Base-by-base conservation (phyloP, 2,888 invertebrate species). In the Phaedon cochleariae region DNA sequence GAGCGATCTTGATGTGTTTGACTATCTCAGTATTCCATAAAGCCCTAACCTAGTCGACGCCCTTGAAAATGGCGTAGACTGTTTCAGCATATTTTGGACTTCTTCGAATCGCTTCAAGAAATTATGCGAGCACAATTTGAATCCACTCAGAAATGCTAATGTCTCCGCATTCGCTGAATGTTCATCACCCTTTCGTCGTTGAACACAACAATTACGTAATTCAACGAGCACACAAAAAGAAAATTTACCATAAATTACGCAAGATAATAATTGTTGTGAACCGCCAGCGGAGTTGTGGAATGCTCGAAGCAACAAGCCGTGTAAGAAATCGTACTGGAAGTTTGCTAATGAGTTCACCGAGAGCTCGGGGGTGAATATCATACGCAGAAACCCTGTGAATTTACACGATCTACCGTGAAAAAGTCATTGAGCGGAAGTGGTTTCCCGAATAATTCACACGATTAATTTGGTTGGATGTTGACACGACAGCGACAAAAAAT, bases 291-390 rank as follows among this genome's bases (percentile, higher is more conserved):
- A 64, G 58, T 67, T 64, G 29, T 34, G 62, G 60, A 60, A 67
- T 61, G 64, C 64, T 55, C 45, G 61, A 41, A 59, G 63, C 61
- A 64, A 67, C 67, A 67, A 67, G 46, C 54, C 67, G 37, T 48
- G 63, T 65, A 68, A 68, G 68, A 68, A 68, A 63, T 65, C 57
- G 48, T 52, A 62, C 65, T 65, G 45, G 49, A 49, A 68, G 65
- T 68, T 68, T 31, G 58, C 69, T 70, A 72, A 72, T 70, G 70
- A 64, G 63, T 69, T 72, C 67, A 69, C 68, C 62, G 61, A 60
- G 57, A 65, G 64, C 65, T 60, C 58, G 64, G 64, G 64, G 55
- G 64, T 41, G 59, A 70, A 70, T 65, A 65, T 66, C 45, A 68
- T 61, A 65, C 65, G 70, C 70, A 70, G 70, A 69, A 67, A 69